Base-by-base conservation (phyloP, 2,113 vertebrate genomes). In the Charina bottae region DNA sequence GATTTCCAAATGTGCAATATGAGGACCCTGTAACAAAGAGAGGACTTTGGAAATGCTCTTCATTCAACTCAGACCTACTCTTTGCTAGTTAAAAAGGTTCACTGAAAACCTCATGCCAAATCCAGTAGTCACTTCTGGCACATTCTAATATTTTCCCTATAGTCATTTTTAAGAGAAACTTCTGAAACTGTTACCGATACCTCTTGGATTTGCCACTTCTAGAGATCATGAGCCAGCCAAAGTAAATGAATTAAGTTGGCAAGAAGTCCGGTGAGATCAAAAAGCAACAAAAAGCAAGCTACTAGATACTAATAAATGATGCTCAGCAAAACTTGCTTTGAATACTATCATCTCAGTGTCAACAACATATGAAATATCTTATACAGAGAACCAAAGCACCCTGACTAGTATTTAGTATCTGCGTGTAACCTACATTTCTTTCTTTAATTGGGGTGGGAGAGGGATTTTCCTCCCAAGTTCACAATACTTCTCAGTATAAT, bases 171-270 rank as follows among this genome's bases (percentile, higher is more conserved):
- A 94, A 42, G 83, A 92, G 92, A 94, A 93, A 91, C 24, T 89
- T 58, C 60, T 33, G 23, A 93, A 90, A 90, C 64, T n/a, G 83
- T 93, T 91, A 90, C 91, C 86, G 92, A 90, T 93, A 94, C 46
- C 54, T 93, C 94, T 87, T 91, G 23, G 90, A 86, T 64, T 56
- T 83, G 42, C 55, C 42, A 88, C 91, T 96, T 94, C 86, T 17
- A 86, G 24, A 91, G 87, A 94, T 83, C 88, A 84, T 89, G 92
- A 96, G 96, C 90, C 85, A n/a, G 91, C 6, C 92, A 95, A 92
- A 94, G 95, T 89, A 95, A 97, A 93, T 64, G 96, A 95, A 94
- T 90, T 94, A 93, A 96, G 97, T 97, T 90, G 96, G 94, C 87
- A 96, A 93, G 56, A 96, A 89, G 89, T 1, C 64, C 56, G 95